phyloP scores from a whole-genome alignment of 1,140 invertebrate genomes.

The Pogonus chalceus region DNA sequence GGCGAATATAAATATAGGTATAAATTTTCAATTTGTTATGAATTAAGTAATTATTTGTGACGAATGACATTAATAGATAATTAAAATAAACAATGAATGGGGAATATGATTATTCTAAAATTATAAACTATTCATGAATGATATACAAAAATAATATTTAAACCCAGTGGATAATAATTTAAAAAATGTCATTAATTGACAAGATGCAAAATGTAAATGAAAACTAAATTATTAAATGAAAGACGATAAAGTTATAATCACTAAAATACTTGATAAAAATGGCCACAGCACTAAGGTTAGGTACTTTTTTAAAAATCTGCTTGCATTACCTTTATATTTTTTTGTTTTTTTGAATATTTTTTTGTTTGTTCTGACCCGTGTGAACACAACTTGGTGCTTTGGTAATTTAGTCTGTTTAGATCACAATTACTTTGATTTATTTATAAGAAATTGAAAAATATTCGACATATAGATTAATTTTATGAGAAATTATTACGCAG shows the following conservation, averaged over 20 bases:
- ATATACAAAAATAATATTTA: too few species aligned
- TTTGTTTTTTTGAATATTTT: constrained; percentile 11
- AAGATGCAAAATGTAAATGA: not conserved
- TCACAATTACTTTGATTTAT: constrained; percentile 19
- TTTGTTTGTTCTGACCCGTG: constrained; percentile 11
- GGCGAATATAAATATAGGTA: too few species aligned
- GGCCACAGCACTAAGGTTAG: constrained; percentile 1
- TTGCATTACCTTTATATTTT: not conserved
- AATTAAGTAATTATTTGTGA: too few species aligned
- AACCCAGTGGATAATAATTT: too few species aligned
- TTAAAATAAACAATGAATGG: too few species aligned
- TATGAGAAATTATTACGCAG: not conserved
- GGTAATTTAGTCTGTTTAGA: constrained; percentile 18
- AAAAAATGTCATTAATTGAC: too few species aligned
- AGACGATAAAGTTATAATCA: not conserved
- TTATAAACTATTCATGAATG: too few species aligned
- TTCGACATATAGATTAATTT: constrained; percentile 14
- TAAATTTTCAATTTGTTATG: too few species aligned
- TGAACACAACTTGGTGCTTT: constrained; percentile 21
- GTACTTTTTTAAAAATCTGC: not conserved
- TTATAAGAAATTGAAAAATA: too few species aligned
- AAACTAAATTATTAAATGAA: not conserved
- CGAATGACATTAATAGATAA: too few species aligned
- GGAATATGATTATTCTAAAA: too few species aligned
- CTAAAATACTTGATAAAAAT: constrained; percentile 3